Percentiles rank a stretch among this genome's conserved stretches.
Evolutionary conservation across 2,797 vertebrate species (phyloP).

Genomic region (Spinus pinus): DNA sequence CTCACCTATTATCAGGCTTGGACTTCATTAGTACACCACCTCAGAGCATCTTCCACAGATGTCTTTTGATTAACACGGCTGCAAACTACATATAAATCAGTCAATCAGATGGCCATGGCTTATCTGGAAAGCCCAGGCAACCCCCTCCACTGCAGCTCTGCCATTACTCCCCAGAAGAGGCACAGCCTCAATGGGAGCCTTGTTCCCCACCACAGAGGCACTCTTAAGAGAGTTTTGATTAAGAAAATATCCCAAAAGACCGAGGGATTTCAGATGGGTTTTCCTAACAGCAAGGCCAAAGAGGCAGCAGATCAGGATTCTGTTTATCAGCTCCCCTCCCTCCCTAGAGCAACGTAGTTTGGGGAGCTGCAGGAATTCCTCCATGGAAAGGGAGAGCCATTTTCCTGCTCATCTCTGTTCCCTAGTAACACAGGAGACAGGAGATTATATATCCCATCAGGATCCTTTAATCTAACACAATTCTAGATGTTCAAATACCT

Average conservation of each 20-base stretch:
- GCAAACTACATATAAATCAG: background rate
- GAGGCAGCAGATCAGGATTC: background rate
- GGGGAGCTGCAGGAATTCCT: background rate
- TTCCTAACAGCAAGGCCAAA: background rate
- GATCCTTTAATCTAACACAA: background rate
- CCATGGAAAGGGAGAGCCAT: background rate
- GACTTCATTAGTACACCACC: background rate
- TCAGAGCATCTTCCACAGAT: background rate
- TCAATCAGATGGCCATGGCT: background rate
- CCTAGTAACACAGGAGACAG: background rate
- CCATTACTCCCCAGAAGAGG: background rate
- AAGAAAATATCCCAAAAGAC: background rate
- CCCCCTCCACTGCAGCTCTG: background rate
- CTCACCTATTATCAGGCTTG: background rate
- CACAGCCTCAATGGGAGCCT: background rate
- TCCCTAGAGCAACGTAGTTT: background rate
- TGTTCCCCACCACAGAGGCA: background rate
- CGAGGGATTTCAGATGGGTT: background rate
- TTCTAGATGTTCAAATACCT: background rate
- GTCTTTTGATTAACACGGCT: background rate
- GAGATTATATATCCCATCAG: background rate
- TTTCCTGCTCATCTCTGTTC: background rate
- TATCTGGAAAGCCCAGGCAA: background rate
- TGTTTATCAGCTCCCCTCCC: background rate
- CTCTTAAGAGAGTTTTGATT: background rate